Base-by-base conservation (phyloP, 2,113 vertebrate genomes). In the Actenoides lindsayi region DNA sequence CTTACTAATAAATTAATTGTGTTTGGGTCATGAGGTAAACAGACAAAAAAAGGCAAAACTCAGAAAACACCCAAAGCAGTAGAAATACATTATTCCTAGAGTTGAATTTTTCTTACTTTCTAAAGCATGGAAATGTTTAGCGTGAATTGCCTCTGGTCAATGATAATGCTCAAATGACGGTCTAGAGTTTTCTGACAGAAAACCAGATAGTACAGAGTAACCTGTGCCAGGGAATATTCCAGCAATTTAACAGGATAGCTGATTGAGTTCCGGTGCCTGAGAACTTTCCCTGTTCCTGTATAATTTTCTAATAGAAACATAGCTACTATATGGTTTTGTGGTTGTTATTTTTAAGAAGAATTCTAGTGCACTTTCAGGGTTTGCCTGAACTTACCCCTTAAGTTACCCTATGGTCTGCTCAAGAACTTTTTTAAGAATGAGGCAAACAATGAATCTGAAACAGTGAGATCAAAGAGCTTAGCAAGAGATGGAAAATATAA, bases 61-160 rank as follows among this genome's bases (percentile, higher is more conserved):
- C 8, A 56, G 14, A 77, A 67, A 54, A 6, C 2, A 0, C 2
- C 3, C 10, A 33, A 73, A 71, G 10, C 0, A 11, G 10, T 42
- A 59, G 21, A 4, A 30, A 39, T 54, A 21, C 44, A 33, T 1
- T 4, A 2, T 64, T 83, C 7, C 3, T 50, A 23, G 23, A 5
- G 13, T 54, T 30, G 16, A 53, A 69, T 51, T 77, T 77, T 0
- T 88, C 9, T 71, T 30, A 25, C 69, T 82, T 89, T 81, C 13
- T 2, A 81, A 93, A 67, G 6, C 8, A 37, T 12, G 11, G 17
- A 59, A 83, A 46, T 59, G 41, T 12, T 4, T 81, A 37, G 6
- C 24, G 59, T 33, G 56, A 42, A 24, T 56, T 69, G 9, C 8
- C 24, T 82, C n/a, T 89, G 7, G 4, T 63, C 42, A 64, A 5